A percentile compares a stretch with the other conserved stretches of the same genome.
phyloP scores from a whole-genome alignment of 2,113 vertebrate species.

The Bubo bubo region DNA sequence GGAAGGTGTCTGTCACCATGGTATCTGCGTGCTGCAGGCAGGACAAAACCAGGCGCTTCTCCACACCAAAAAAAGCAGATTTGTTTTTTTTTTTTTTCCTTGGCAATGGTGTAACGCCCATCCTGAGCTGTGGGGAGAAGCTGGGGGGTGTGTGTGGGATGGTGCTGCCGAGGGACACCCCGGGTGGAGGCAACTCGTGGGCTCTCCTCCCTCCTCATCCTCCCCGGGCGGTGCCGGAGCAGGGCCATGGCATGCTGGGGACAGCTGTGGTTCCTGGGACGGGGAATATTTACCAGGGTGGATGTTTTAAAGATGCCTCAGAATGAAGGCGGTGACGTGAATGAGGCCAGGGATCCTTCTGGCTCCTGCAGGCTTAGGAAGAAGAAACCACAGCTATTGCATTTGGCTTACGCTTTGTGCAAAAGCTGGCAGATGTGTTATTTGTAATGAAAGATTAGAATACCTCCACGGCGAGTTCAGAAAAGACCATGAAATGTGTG shows the following conservation, averaged over 20 bases:
- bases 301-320: not conserved
- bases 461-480: not conserved
- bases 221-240: not conserved
- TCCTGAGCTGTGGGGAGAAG: not conserved
- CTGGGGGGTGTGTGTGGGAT: not conserved
- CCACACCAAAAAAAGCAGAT: not conserved
- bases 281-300: not conserved
- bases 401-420: not conserved
- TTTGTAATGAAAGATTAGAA: not conserved
- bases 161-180: not conserved
- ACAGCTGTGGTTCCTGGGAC: not conserved
- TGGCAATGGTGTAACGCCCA: not conserved
- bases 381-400: not conserved
- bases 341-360: not conserved
- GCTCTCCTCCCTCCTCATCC: not conserved
- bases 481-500: not conserved
- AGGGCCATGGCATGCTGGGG: not conserved
- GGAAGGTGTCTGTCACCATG: constrained; percentile 42
- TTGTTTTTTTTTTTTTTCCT: not conserved
- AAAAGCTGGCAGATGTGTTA: not conserved
- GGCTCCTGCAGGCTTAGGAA: not conserved
- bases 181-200: not conserved
- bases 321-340: not conserved
- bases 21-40: not conserved
- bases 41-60: not conserved